Conservation (phyloP, 2,888 invertebrate species). For the Leucoma salicis region DNA sequence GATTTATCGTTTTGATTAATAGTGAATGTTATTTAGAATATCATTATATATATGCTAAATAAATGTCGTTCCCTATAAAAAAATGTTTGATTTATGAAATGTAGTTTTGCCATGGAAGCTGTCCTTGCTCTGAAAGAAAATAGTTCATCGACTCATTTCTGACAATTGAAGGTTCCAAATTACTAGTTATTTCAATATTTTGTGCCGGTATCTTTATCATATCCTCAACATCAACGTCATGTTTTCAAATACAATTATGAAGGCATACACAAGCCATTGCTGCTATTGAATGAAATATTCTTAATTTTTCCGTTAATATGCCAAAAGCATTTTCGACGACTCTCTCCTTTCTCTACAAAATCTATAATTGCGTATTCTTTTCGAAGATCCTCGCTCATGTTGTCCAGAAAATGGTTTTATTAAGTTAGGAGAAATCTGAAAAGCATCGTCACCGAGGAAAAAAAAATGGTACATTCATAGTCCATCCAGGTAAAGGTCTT, state of each 20-base stretch:
- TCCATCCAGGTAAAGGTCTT: conserved; percentile 11
- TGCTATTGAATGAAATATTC: conserved; percentile 16
- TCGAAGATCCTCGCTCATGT: conserved; percentile 14
- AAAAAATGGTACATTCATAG: conserved; percentile 10
- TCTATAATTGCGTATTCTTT: conserved; percentile 18
- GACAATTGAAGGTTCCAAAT: conserved; percentile 10
- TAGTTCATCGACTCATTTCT: conserved; percentile 15
- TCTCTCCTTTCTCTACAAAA: conserved; percentile 13
- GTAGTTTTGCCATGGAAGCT: conserved; percentile 15
- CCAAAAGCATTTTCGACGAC: conserved; percentile 15
- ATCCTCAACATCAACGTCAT: conserved; percentile 11
- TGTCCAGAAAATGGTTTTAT: conserved; percentile 17
- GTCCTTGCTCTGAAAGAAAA: conserved; percentile 14
- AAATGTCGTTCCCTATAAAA: conserved; percentile 9
- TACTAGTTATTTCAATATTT: conserved; percentile 8
- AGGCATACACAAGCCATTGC: conserved; percentile 14
- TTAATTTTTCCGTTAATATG: conserved; percentile 17
- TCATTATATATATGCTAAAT: conserved; percentile 6
- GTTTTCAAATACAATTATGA: conserved; percentile 14
- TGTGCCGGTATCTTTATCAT: conserved; percentile 6
- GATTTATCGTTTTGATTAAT: too few relatives aligned
- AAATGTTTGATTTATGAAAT: too few relatives aligned
- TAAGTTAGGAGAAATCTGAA: conserved; percentile 12
- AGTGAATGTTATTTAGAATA: too few relatives aligned
- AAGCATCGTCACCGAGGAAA: conserved; percentile 16